Conservation (phyloP, 2,113 vertebrate species). For the Ochotona princeps region DNA sequence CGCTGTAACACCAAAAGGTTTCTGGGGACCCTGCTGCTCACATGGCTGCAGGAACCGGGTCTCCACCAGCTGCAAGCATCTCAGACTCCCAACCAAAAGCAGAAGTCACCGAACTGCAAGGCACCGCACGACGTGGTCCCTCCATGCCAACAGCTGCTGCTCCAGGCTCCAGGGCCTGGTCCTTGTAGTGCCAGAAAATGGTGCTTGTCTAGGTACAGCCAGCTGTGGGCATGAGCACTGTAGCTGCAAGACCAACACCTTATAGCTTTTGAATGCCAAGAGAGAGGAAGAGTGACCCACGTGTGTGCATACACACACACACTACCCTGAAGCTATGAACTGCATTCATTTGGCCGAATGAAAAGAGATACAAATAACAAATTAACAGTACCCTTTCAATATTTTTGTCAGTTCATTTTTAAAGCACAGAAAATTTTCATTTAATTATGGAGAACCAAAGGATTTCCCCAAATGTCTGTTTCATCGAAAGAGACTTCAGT, state of each 20-base stretch:
- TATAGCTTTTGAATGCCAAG: not conserved
- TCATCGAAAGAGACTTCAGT: not conserved
- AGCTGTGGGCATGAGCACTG: not conserved
- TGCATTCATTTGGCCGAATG: not conserved
- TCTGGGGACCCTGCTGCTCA: not conserved
- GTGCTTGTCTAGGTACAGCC: rapidly evolving
- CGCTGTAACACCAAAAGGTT: not conserved
- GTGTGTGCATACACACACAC: too few species aligned
- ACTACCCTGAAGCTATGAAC: rapidly evolving
- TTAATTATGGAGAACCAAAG: not conserved
- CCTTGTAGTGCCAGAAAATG: not conserved
- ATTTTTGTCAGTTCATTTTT: not conserved
- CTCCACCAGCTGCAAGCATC: rapidly evolving
- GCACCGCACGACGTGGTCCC: rapidly evolving
- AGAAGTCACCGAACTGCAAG: rapidly evolving
- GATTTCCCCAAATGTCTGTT: not conserved
- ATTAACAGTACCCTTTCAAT: not conserved
- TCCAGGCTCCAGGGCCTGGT: not conserved
- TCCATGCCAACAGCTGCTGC: rapidly evolving
- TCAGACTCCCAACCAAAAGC: rapidly evolving
- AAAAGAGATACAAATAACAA: not conserved
- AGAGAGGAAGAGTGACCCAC: too few species aligned
- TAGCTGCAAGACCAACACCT: not conserved
- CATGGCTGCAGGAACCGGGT: not conserved
- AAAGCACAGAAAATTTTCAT: not conserved